Evolutionary conservation across 37 sponge, comb jelly and placozoan genomes (phyloP), one percentile per base, ranked within the genome.

Genomic region (Corticium candelabrum): DNA sequence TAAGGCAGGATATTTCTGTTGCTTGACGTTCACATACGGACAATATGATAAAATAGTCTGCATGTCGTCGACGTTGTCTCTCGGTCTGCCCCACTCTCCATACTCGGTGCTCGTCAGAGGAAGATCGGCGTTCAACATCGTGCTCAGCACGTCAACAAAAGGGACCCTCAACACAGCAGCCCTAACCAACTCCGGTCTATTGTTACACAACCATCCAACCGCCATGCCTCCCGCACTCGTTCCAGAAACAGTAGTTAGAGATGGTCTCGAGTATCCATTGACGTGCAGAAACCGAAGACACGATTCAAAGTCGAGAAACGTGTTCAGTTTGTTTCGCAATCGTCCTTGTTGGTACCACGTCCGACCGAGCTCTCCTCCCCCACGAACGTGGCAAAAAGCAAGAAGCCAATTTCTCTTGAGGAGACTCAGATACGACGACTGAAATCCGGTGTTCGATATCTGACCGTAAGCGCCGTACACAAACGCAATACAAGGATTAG

Each of bases 351-450:
- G 41, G 56, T 84, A 79, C 87, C 87, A 84, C 72, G 43, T 56
- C 33, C 87, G 39, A 3, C 87, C 87, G 40, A 79, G 40, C 70
- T 87, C 87, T 3, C 87, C 84, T 1, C 84, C 84, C 11, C 87
- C 87, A 30, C 87, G 78, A 1, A 80, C 80, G 36, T 87, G 87
- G 37, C 87, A 87, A 80, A 36, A 87, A 1, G 87, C 87, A 27
- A 87, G 75, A 34, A 83, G 43, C 87, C 87, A 87, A 0, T 84
- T 84, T 38, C 68, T 67, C 15, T 38, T 68, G 76, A 87, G 76
- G 37, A 87, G 75, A 37, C 71, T 74, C 0, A 85, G 33, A 3
- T 39, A 34, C 37, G 68, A 35, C 0, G 70, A 72, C 33, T 72
- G 27, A 72, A 78, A 87, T 2, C 67, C 71, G 74, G 39, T 62